Evolutionary conservation across 2,797 vertebrate genomes (phyloP).

Genomic region (Micrastur ruficollis): DNA sequence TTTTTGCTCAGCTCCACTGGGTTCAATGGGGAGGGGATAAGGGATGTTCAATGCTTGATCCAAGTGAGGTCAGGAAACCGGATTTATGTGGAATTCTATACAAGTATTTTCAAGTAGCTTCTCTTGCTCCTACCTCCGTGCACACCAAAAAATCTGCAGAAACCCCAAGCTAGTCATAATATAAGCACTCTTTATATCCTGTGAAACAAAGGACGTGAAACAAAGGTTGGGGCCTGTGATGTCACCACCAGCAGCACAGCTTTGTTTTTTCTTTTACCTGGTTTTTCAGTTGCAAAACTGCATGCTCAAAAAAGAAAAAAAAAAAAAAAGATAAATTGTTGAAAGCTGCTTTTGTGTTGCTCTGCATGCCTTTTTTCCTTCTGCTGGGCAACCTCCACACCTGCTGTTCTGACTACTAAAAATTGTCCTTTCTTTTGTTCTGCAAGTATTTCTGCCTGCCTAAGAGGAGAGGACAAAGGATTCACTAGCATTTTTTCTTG

Average conservation of each 20-base stretch:
- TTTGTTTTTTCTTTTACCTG: conserved; percentile 24
- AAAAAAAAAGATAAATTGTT: background rate
- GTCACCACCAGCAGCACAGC: background rate
- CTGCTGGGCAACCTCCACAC: background rate
- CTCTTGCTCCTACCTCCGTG: background rate
- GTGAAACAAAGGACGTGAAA: background rate
- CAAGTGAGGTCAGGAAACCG: background rate
- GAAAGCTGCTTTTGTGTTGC: background rate
- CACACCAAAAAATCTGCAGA: background rate
- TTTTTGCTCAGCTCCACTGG: background rate
- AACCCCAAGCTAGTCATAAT: background rate
- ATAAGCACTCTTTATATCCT: background rate
- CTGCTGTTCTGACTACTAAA: conserved; percentile 21
- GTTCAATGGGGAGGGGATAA: background rate
- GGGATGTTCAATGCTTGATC: background rate
- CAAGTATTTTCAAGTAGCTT: background rate
- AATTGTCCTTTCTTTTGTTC: background rate
- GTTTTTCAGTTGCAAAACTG: background rate
- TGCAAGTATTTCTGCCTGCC: background rate
- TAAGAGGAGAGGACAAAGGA: background rate
- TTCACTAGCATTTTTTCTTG: background rate
- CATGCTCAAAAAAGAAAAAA: background rate
- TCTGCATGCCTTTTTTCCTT: background rate
- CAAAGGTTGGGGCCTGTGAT: background rate
- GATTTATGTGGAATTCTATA: background rate